Percentiles rank a stretch among this genome's conserved stretches.
phyloP scores from a whole-genome alignment of 1,140 invertebrate species.

The Melanaphis sacchari region DNA sequence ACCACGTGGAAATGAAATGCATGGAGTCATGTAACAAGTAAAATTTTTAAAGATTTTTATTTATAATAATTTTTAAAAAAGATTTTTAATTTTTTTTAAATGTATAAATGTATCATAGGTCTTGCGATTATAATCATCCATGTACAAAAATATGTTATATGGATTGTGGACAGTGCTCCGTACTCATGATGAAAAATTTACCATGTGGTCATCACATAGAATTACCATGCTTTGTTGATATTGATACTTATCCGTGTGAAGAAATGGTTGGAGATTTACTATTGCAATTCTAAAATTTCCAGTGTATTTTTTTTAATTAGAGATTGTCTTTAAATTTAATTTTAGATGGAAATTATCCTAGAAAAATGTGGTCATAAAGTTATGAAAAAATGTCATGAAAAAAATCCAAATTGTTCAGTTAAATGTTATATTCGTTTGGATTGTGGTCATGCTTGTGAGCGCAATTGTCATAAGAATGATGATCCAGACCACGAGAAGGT shows the following conservation, averaged over 20 bases:
- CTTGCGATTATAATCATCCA: conserved; percentile 65
- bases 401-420: conserved; percentile 30
- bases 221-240: conserved; percentile 64
- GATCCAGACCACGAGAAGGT: conserved; percentile 59
- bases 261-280: conserved; percentile 61
- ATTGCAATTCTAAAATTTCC: background rate
- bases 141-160: conserved; percentile 66
- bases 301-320: background rate
- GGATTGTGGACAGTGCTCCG: conserved; percentile 65
- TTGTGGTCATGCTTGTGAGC: conserved; percentile 61
- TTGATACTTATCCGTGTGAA: conserved; percentile 63
- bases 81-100: background rate
- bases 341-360: conserved; percentile 32
- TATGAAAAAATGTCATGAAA: conserved; percentile 55
- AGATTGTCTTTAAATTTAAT: background rate
- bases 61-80: background rate
- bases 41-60: background rate
- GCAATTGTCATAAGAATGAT: conserved; percentile 59
- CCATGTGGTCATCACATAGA: conserved; percentile 65
- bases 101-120: background rate
- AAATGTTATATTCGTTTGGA: conserved; percentile 56
- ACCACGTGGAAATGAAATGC: conserved; percentile 65
- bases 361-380: conserved; percentile 66
- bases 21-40: conserved; percentile 63
- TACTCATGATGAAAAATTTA: conserved; percentile 63